These are phyloP conservation scores for Acinonyx jubatus DNA, from an alignment of 2,113 vertebrate species.

Conservation along the genomic window DNA sequence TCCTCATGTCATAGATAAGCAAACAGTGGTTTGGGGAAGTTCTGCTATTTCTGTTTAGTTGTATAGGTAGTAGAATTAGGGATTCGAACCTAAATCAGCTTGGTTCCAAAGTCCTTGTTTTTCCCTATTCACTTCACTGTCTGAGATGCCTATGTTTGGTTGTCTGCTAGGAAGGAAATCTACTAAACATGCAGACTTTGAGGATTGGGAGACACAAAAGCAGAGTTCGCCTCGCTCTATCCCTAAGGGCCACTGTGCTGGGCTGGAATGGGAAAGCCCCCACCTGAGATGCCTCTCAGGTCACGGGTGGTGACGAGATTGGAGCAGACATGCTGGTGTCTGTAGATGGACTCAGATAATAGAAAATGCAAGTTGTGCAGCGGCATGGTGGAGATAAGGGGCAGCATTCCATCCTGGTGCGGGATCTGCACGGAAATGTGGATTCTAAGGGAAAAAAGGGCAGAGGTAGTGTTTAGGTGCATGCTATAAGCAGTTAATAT, in stretches of 20 bases:
- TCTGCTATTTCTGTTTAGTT: not conserved
- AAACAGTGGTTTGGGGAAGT: not conserved
- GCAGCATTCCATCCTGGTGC: slow-evolving; percentile 99
- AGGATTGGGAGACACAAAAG: not conserved
- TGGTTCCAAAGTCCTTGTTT: not conserved
- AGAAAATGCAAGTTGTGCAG: slow-evolving; percentile 98
- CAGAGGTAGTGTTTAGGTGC: not conserved
- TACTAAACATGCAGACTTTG: not conserved
- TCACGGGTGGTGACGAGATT: slow-evolving; percentile 93
- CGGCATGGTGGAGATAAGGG: slow-evolving; percentile 96
- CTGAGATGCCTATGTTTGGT: not conserved
- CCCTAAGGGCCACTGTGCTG: not conserved
- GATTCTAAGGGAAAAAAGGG: slow-evolving; percentile 85
- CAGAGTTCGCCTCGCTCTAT: too few species aligned
- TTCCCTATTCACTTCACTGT: not conserved
- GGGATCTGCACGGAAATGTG: slow-evolving; percentile 99
- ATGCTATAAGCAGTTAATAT: rapidly evolving
- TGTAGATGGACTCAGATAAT: slow-evolving; percentile 97
- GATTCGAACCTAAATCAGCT: not conserved
- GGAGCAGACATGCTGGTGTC: slow-evolving; percentile 98
- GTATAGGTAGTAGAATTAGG: not conserved
- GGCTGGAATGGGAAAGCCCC: not conserved
- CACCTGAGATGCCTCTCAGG: slow-evolving; percentile 93
- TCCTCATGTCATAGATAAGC: not conserved
- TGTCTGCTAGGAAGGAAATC: not conserved